Evolutionary conservation across 1,140 invertebrate species (phyloP), one percentile per base, ranked within the genome.

Genomic region (Rhagoletis pomonella): DNA sequence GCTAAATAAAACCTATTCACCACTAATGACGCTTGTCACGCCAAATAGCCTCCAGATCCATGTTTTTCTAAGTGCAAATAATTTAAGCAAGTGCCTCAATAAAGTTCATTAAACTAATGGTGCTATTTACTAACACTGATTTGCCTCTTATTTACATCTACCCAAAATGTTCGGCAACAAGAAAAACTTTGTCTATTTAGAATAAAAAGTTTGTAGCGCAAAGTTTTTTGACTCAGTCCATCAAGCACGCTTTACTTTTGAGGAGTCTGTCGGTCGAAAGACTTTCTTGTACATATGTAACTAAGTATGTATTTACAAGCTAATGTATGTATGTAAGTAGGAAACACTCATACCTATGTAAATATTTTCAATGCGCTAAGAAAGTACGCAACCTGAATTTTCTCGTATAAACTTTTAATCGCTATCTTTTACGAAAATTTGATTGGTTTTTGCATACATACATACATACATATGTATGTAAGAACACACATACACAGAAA

Each of bases 131-230:
- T 7, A 59, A 12, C 58, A 59, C 12, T 0, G 29, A 29, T 3
- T 39, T 29, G 65, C 65, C 65, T 39, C 29, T 42, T 67, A 67
- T 67, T 67, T 67, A 67, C 65, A 67, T 67, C 12, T 67, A 67
- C 65, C 19, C n/a, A 67, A 39, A 42, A 42, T 12, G 29, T 67
- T 67, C 65, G 29, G 42, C 65, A 29, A 39, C 65, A 67, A 67
- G 12, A 14, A 29, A 67, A 67, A 67, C 19, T 67, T 67, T 67
- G 65, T 3, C 65, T 39, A 12, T 64, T 64, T 29, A 1, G 19
- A 67, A 39, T 67, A 39, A 67, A 67, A 67, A 67, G 29, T 67
- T 67, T 19, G 19, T 67, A 29, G 65, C 65, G 65, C 29, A 67
- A 67, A 67, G 19, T 67, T 67, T 67, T 67, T 19, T 67, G 29